A percentile compares a stretch with the other conserved stretches of the same genome.
These are phyloP conservation scores for Leptinotarsa tumamoca DNA, from an alignment of 2,888 invertebrate genomes.

Conservation along the genomic window DNA sequence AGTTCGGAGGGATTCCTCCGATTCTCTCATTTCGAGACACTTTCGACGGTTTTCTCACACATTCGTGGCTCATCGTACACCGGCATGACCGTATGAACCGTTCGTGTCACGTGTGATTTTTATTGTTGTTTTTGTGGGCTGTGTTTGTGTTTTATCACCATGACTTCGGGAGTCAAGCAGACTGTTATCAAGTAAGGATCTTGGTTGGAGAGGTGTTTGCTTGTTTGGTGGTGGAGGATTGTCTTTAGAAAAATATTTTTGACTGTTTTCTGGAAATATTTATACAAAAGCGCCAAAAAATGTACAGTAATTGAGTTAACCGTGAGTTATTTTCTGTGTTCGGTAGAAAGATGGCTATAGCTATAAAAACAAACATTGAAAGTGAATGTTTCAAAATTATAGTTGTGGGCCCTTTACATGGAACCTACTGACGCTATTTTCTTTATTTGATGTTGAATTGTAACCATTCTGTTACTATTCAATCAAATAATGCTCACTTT, in stretches of 20 bases:
- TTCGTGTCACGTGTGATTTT: constrained; percentile 14
- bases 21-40: constrained; percentile 7
- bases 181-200: constrained; percentile 70
- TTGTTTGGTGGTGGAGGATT: background rate
- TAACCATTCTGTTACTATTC: too few species aligned
- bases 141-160: constrained; percentile 50
- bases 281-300: too few species aligned
- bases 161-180: constrained; percentile 70
- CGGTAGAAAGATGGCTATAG: too few species aligned
- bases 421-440: too few species aligned
- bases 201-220: constrained; percentile 24
- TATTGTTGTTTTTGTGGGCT: constrained; percentile 30
- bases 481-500: too few species aligned
- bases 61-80: constrained; percentile 3
- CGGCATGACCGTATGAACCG: constrained; percentile 45
- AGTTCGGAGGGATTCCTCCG: constrained; percentile 13
- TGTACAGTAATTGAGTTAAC: too few species aligned
- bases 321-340: too few species aligned
- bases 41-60: background rate
- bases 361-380: too few species aligned
- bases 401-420: too few species aligned
- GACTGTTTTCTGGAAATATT: too few species aligned
- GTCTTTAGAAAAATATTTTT: background rate
- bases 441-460: too few species aligned
- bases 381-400: too few species aligned